phyloP scores from a whole-genome alignment of 2,888 invertebrate species.

The Onchidella celtica region DNA sequence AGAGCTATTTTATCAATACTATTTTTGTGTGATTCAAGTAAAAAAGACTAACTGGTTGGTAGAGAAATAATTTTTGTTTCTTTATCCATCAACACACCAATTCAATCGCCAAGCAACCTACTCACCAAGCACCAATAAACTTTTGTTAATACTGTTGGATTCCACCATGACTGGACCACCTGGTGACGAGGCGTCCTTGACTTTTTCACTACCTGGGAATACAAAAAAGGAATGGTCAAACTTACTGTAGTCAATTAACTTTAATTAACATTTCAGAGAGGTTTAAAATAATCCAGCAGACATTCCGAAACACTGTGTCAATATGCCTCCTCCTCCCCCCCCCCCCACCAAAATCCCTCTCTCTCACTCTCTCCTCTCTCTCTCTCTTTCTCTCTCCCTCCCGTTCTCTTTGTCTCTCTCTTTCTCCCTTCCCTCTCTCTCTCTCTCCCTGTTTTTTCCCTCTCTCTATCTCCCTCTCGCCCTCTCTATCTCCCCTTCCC shows the following conservation, averaged over 20 bases:
- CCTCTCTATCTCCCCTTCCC: too few species aligned
- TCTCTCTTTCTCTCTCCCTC: not conserved
- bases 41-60: too few species aligned
- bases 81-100: too few species aligned
- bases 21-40: too few species aligned
- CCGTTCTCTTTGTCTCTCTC: too few species aligned
- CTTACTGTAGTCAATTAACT: not conserved
- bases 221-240: not conserved
- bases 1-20: too few species aligned
- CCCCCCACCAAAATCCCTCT: not conserved
- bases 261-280: not conserved
- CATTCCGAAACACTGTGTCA: not conserved
- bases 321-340: not conserved
- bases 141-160: conserved; percentile 97
- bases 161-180: conserved; percentile 90
- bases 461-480: too few species aligned
- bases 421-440: conserved; percentile 6
- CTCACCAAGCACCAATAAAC: conserved; percentile 92
- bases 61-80: too few species aligned
- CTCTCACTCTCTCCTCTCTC: not conserved
- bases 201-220: conserved; percentile 89
- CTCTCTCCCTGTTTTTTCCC: too few species aligned
- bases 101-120: not conserved
- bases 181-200: conserved; percentile 89
- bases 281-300: too few species aligned